Percentiles rank a stretch among this genome's conserved stretches.
Conservation (phyloP, 2,113 vertebrate species). For the Lamprologus speciosus region DNA sequence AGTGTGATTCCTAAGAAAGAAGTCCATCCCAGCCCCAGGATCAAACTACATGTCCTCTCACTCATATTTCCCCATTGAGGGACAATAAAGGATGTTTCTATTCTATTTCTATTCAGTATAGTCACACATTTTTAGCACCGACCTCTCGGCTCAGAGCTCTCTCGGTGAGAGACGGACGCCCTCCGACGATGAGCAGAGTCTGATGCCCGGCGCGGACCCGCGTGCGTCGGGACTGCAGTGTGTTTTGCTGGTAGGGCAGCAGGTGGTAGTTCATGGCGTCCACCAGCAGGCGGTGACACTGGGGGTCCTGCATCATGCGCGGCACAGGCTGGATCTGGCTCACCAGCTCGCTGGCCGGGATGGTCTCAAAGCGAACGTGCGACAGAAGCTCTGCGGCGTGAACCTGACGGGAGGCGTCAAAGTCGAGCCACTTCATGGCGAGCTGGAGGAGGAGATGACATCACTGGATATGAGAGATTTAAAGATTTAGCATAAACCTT, state of each 20-base stretch:
- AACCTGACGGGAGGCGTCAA: constrained; percentile 64
- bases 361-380: constrained; percentile 75
- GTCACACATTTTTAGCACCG: background rate
- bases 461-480: background rate
- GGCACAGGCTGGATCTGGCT: constrained; percentile 78
- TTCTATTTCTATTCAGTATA: background rate
- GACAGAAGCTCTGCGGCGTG: constrained; percentile 74
- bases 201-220: constrained; percentile 70
- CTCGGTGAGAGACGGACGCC: constrained; percentile 73
- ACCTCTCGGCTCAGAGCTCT: constrained; percentile 79
- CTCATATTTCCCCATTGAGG: background rate
- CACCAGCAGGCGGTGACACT: constrained; percentile 79
- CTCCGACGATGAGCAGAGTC: constrained; percentile 73
- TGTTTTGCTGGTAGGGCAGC: constrained; percentile 80
- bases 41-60: background rate
- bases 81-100: background rate
- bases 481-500: accelerated
- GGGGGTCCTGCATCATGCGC: constrained; percentile 78
- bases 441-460: constrained; percentile 44
- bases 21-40: background rate
- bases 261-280: constrained; percentile 89
- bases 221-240: constrained; percentile 74
- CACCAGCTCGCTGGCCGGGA: constrained; percentile 77
- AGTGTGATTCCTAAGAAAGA: background rate
- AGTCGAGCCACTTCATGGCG: constrained; percentile 80